These are phyloP conservation scores for Struthidea cinerea DNA, from an alignment of 2,113 vertebrate genomes.

Conservation along the genomic window DNA sequence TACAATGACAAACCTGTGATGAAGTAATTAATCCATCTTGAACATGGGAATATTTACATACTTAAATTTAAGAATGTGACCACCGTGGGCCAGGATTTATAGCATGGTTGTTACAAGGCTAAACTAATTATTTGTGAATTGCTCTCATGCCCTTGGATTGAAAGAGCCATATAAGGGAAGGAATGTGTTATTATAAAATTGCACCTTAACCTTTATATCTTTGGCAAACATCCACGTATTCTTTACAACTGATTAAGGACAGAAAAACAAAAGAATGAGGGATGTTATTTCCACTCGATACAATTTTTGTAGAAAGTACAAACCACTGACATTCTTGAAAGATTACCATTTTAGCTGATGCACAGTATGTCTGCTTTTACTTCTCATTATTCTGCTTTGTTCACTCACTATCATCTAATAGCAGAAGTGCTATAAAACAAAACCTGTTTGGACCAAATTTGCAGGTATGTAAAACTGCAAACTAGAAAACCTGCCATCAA, in stretches of 20 bases:
- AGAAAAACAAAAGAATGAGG: slow-evolving; percentile 18
- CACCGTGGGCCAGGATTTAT: background rate
- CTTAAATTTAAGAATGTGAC: slow-evolving; percentile 14
- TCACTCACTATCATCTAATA: background rate
- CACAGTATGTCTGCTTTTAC: background rate
- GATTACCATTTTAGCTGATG: slow-evolving; percentile 9
- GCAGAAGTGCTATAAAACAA: background rate
- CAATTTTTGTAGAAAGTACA: slow-evolving; percentile 3
- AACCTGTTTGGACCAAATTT: background rate
- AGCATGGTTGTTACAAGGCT: slow-evolving; percentile 10
- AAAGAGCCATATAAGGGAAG: slow-evolving; percentile 43
- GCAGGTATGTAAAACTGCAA: background rate
- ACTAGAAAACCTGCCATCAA: background rate
- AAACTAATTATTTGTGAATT: slow-evolving; percentile 60
- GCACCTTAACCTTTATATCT: slow-evolving; percentile 54
- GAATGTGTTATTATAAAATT: slow-evolving; percentile 52
- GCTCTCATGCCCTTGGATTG: slow-evolving; percentile 33
- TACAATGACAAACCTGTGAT: background rate
- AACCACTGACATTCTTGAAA: slow-evolving; percentile 2
- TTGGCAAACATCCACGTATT: slow-evolving; percentile 45
- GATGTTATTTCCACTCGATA: slow-evolving; percentile 39
- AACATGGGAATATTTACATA: slow-evolving; percentile 21
- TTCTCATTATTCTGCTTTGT: background rate
- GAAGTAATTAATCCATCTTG: background rate
- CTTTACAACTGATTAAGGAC: slow-evolving; percentile 46